A percentile compares a stretch with the other conserved stretches of the same genome.
These are phyloP conservation scores for Ambastaia sidthimunki DNA, from an alignment of 2,797 vertebrate genomes.

Conservation along the genomic window DNA sequence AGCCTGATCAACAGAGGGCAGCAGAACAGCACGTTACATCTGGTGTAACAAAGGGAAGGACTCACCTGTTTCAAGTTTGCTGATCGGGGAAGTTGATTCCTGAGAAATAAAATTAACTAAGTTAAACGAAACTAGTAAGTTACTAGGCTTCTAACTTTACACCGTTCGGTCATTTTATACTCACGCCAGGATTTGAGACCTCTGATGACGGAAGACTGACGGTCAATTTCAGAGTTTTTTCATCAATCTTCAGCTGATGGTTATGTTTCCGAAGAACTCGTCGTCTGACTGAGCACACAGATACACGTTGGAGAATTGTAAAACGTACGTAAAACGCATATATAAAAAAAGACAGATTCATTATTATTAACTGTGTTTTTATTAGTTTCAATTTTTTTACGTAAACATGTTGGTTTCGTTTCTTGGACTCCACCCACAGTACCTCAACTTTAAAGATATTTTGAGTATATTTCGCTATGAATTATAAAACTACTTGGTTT, in stretches of 20 bases:
- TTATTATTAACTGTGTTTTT: not conserved
- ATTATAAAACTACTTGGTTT: not conserved
- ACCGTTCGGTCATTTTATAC: not conserved
- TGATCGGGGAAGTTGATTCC: conserved; percentile 40
- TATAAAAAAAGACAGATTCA: not conserved
- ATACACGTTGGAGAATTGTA: not conserved
- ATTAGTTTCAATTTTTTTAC: not conserved
- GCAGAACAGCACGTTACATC: not conserved
- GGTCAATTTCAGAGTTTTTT: conserved; percentile 60
- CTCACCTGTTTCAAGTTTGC: conserved; percentile 61
- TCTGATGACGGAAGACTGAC: conserved; percentile 55
- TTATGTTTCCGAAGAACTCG: conserved; percentile 66
- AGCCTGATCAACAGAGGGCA: conserved; percentile 5
- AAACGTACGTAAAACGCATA: not conserved
- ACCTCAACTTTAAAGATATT: not conserved
- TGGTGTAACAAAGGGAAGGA: not conserved
- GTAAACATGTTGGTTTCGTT: conserved; percentile 4
- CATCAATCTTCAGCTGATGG: conserved; percentile 66
- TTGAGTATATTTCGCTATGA: not conserved
- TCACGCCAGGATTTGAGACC: conserved; percentile 47
- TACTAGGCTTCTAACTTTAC: too few relatives aligned
- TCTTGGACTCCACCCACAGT: not conserved
- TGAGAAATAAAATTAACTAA: conserved; percentile 43
- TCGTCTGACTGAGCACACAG: conserved; percentile 63
- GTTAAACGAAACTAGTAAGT: not conserved